These are phyloP conservation scores for Crepidodera aurea DNA, from an alignment of 2,888 invertebrate genomes.

Conservation along the genomic window DNA sequence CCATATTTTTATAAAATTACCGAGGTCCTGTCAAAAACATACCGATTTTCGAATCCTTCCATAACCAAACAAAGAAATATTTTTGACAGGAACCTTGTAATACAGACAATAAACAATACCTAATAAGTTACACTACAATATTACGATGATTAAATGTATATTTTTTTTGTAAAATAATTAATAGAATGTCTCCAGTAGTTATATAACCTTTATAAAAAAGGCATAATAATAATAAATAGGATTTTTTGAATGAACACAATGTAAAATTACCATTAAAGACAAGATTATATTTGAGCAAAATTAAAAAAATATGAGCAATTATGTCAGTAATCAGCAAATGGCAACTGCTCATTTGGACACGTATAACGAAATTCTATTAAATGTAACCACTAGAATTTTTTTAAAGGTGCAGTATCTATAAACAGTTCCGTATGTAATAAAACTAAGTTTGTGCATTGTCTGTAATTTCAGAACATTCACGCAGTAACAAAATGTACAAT, in stretches of 20 bases:
- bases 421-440: conserved; percentile 6
- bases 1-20: conserved; percentile 7
- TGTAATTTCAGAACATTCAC: conserved; percentile 27
- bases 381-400: not conserved
- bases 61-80: not conserved
- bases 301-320: not conserved
- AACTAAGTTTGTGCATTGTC: conserved; percentile 30
- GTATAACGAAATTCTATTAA: not conserved
- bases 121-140: not conserved
- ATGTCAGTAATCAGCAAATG: not conserved
- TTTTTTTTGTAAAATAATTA: no score
- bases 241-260: no score
- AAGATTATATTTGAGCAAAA: not conserved
- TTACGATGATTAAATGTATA: conserved; percentile 1
- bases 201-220: no score
- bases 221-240: no score
- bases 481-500: conserved; percentile 19
- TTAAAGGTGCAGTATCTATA: conserved; percentile 8
- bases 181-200: no score
- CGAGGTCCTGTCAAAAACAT: not conserved
- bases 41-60: not conserved
- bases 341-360: not conserved
- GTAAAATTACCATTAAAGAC: not conserved
- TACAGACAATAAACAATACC: conserved; percentile 23
- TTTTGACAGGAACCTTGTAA: not conserved